Percentiles rank a stretch among this genome's conserved stretches.
Conservation (phyloP, 2,113 vertebrate genomes). For the Mormyrus lacerda region DNA sequence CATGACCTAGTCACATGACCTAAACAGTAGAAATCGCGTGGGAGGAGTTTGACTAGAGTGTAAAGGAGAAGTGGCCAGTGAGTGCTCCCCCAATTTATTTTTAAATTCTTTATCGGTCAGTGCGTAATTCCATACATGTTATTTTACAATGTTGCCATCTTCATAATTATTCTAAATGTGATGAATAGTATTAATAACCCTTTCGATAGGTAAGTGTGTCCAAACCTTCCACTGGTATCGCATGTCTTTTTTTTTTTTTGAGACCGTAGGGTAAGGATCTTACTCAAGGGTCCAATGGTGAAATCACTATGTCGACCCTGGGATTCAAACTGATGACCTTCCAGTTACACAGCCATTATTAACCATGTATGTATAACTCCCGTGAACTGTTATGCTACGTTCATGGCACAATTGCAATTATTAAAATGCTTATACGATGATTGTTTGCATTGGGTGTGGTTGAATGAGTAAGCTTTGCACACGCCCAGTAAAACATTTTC, state of each 20-base stretch:
- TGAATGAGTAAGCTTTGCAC: neutral
- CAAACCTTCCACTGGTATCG: neutral
- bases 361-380: neutral
- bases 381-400: neutral
- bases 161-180: neutral
- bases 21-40: neutral
- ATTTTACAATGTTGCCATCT: neutral
- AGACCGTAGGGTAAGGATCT: too few species aligned
- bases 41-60: neutral
- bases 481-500: neutral
- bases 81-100: neutral
- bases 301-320: neutral
- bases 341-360: neutral
- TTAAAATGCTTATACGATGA: neutral
- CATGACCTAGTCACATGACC: neutral
- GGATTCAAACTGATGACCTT: neutral
- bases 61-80: neutral
- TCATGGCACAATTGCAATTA: neutral
- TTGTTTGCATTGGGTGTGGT: neutral
- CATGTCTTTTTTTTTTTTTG: too few species aligned
- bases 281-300: neutral
- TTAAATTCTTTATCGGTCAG: neutral
- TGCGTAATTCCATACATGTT: neutral
- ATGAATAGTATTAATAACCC: neutral
- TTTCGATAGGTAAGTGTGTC: neutral